Base-by-base conservation (phyloP, 2,113 vertebrate species). In the Alexandromys fortis region DNA sequence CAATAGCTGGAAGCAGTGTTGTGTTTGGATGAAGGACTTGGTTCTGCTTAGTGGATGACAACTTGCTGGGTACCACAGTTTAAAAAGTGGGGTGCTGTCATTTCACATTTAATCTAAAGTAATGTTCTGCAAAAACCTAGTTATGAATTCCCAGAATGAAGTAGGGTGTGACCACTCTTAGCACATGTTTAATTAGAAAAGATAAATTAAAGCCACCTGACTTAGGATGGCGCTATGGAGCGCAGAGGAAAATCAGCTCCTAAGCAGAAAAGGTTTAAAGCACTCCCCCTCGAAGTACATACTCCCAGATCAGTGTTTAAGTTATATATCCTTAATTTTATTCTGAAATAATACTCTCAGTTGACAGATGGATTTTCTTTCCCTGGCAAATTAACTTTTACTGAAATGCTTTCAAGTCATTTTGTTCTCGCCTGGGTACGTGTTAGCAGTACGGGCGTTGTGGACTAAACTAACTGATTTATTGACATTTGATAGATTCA, bases 121-220 rank as follows among this genome's bases (percentile, higher is more conserved):
- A 83, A 82, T 90, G 21, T 93, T 96, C 94, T 94, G 22, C 95
- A 79, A 92, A 86, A 91, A 87, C 47, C n/a, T 94, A 63, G n/a
- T 94, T 91, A 86, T 79, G 96, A 96, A 97, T 91, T 92, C 79
- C 63, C 14, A 28, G 70, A 67, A 96, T 91, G 94, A 97, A 97
- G 92, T 63, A 90, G 65, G 73, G 70, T 82, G 30, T 58, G 77
- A 87, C 92, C 4, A 1, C 88, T 95, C 96, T 95, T 97, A 95
- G 92, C 86, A 92, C 61, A 16, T 90, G 95, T 92, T 97, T 97
- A 96, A 96, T 91, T 94, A 90, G 75, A 88, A 94, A 91, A 86
- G 95, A 92, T 97, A 96, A 96, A 90, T 93, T 93, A 94, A 95
- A 98, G 93, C 55, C 83, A 96, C 67, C 95, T 93, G 89, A 97